A percentile compares a stretch with the other conserved stretches of the same genome.
Evolutionary conservation across 2,888 invertebrate species (phyloP).

Genomic region (Nesidiocoris tenuis): DNA sequence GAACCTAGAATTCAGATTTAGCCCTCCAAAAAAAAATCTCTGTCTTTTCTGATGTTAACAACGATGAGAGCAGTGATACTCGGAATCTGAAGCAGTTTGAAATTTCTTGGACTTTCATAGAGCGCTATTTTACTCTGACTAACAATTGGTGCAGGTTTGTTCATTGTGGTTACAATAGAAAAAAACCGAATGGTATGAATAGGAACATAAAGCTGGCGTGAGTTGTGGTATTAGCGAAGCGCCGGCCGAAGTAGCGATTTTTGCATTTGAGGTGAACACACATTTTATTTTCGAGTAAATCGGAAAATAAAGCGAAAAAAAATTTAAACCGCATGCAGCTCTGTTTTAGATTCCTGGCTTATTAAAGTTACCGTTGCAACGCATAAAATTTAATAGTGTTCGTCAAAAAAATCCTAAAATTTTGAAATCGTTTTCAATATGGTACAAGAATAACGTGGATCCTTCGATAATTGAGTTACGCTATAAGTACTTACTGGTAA

Average conservation of each 20-base stretch:
- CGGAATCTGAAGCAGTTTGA: no score
- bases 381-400: no score
- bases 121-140: no score
- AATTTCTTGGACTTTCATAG: no score
- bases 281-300: not conserved
- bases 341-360: constrained; percentile 37
- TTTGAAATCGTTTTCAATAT: no score
- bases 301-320: constrained; percentile 1
- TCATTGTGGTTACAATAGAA: not conserved
- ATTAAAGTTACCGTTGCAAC: constrained; percentile 9
- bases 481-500: constrained; percentile 28
- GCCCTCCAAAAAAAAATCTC: no score
- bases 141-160: not conserved
- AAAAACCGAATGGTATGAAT: not conserved
- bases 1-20: no score
- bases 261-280: not conserved
- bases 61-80: no score
- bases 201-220: not conserved
- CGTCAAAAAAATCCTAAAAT: no score
- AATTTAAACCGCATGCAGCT: constrained; percentile 30
- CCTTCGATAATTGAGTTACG: no score
- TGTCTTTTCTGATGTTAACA: no score
- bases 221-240: not conserved
- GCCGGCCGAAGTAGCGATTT: not conserved
- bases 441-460: no score